Evolutionary conservation across 2,113 vertebrate genomes (phyloP).

Genomic region (Rhinolophus sinicus): DNA sequence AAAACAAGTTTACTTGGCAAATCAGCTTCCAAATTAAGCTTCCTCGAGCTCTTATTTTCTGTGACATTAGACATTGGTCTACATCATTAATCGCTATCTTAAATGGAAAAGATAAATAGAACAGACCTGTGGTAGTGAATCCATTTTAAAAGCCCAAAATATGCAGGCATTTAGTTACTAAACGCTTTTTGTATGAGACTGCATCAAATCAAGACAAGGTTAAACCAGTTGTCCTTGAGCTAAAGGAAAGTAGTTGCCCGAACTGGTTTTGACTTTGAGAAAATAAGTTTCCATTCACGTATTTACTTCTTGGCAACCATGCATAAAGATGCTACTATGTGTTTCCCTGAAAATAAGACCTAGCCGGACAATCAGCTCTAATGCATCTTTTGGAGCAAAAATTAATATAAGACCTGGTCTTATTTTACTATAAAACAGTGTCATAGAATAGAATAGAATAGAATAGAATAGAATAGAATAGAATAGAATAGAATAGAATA

Average conservation of each 20-base stretch:
- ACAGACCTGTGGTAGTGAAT: background rate
- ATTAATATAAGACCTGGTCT: too few relatives aligned
- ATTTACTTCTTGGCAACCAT: background rate
- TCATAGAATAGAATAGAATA: too few relatives aligned
- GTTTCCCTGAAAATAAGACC: too few relatives aligned
- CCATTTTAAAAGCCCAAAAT: slow-evolving; percentile 19
- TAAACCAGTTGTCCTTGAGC: background rate
- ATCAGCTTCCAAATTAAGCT: background rate
- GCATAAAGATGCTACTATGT: background rate
- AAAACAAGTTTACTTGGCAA: background rate
- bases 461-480: too few relatives aligned
- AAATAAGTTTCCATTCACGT: background rate
- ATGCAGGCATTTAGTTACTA: background rate
- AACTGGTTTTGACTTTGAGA: background rate
- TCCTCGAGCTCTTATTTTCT: background rate
- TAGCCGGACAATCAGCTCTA: too few relatives aligned
- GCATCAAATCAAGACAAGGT: slow-evolving; percentile 36
- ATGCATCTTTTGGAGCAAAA: too few relatives aligned
- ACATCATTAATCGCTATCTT: background rate
- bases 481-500: too few relatives aligned
- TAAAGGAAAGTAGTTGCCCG: background rate
- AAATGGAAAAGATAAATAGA: slow-evolving; percentile 6
- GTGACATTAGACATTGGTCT: background rate
- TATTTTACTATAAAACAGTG: too few relatives aligned
- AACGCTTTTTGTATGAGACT: background rate